Evolutionary conservation across 2,888 invertebrate genomes (phyloP).

Genomic region (Nomada flava): DNA sequence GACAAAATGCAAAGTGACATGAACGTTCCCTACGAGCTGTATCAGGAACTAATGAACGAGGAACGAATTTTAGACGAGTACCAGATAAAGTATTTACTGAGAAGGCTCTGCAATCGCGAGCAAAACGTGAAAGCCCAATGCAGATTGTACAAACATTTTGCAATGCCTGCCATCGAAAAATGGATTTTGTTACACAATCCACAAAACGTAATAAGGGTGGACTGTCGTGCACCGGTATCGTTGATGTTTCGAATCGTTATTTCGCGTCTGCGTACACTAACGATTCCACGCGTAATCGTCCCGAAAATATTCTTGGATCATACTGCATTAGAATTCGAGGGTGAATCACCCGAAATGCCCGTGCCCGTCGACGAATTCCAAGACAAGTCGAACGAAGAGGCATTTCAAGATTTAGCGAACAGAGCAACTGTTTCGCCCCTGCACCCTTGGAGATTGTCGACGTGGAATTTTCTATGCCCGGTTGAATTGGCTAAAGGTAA

Average conservation of each 20-base stretch:
- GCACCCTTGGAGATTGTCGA: slow-evolving; percentile 85
- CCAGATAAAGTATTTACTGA: slow-evolving; percentile 84
- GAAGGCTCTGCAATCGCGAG: slow-evolving; percentile 84
- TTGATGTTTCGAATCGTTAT: slow-evolving; percentile 84
- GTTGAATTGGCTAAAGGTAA: slow-evolving; percentile 87
- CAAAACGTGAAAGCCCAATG: slow-evolving; percentile 84
- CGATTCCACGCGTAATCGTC: slow-evolving; percentile 50
- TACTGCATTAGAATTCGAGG: slow-evolving; percentile 5
- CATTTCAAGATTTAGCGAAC: slow-evolving; percentile 77
- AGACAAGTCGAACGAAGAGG: slow-evolving; percentile 75
- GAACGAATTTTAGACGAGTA: slow-evolving; percentile 58
- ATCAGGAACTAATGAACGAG: slow-evolving; percentile 23
- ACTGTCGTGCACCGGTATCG: slow-evolving; percentile 85
- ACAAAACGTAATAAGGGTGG: slow-evolving; percentile 86
- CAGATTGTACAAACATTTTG: slow-evolving; percentile 85
- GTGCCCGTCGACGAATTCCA: slow-evolving; percentile 68
- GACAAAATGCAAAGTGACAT: neutral
- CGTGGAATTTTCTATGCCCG: slow-evolving; percentile 88
- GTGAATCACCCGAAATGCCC: slow-evolving; percentile 66
- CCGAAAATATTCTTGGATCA: slow-evolving; percentile 35
- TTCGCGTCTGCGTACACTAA: slow-evolving; percentile 39
- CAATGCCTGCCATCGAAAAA: slow-evolving; percentile 85
- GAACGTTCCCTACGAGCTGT: slow-evolving; percentile 48
- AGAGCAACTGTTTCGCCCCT: slow-evolving; percentile 75
- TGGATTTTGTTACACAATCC: slow-evolving; percentile 86